phyloP scores from a whole-genome alignment of 2,113 vertebrate genomes.

The Zosterops borbonicus region DNA sequence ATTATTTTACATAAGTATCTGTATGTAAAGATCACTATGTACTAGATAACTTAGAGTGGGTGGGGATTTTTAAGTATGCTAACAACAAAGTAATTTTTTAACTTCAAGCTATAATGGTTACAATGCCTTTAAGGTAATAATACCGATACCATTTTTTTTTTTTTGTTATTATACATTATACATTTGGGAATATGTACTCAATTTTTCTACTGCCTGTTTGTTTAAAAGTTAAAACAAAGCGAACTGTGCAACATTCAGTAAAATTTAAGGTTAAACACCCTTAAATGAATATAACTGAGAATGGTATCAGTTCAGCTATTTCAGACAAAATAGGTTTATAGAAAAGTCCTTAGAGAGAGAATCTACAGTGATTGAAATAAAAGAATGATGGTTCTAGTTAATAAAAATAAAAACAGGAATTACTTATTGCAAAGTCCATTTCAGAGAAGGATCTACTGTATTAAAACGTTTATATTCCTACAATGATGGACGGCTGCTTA shows the following conservation, averaged over 20 bases:
- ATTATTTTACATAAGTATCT: not conserved
- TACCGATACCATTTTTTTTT: not conserved
- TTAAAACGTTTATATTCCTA: not conserved
- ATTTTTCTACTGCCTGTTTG: not conserved
- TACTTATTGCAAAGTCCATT: not conserved
- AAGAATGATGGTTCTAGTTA: not conserved
- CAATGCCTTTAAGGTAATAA: not conserved
- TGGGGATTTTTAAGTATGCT: not conserved
- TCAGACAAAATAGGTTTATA: not conserved
- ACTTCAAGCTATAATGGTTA: not conserved
- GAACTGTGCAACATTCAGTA: not conserved
- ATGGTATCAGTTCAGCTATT: not conserved
- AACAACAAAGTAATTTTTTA: not conserved
- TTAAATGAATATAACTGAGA: not conserved
- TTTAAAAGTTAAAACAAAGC: not conserved
- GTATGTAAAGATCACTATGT: not conserved
- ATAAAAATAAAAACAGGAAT: not conserved
- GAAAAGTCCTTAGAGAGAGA: not conserved
- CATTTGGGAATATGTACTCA: not conserved
- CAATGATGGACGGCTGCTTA: not conserved
- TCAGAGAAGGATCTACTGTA: not conserved
- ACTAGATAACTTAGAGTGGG: not conserved
- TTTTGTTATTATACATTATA: not conserved
- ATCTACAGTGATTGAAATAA: not conserved
- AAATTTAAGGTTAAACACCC: not conserved